Conservation (phyloP, 2,797 vertebrate genomes). For the Chelmon rostratus region DNA sequence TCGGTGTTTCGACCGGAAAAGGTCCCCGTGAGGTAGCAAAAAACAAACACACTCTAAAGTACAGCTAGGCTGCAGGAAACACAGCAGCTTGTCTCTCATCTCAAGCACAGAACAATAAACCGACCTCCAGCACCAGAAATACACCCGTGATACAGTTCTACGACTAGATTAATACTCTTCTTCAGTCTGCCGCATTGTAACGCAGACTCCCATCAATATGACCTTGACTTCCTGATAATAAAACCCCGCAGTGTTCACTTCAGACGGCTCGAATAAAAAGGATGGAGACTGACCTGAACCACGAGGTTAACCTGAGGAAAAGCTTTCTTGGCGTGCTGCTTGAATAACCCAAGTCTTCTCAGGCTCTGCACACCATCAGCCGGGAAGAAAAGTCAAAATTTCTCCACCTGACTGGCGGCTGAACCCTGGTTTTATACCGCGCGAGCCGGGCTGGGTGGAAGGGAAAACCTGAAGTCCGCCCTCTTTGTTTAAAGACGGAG, state of each 20-base stretch:
- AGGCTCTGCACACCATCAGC: constrained; percentile 44
- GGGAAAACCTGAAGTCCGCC: background rate
- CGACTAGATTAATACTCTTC: too few relatives aligned
- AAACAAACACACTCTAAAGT: background rate
- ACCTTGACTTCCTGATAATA: constrained; percentile 53
- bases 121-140: background rate
- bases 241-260: rapidly evolving
- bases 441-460: constrained; percentile 39
- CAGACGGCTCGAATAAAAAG: background rate
- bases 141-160: background rate
- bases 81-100: background rate
- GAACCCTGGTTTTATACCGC: constrained; percentile 64
- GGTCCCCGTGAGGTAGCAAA: too few relatives aligned
- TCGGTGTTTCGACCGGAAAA: too few relatives aligned
- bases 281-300: constrained; percentile 72
- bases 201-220: background rate
- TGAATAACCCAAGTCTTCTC: constrained; percentile 17
- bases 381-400: constrained; percentile 63
- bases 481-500: background rate
- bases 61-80: background rate
- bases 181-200: background rate
- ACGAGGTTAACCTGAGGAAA: constrained; percentile 32
- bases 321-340: constrained; percentile 2
- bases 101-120: background rate
- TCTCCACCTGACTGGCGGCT: constrained; percentile 18